These are phyloP conservation scores for Hypselothyrea guttata DNA, from an alignment of 2,888 invertebrate species.

Conservation along the genomic window DNA sequence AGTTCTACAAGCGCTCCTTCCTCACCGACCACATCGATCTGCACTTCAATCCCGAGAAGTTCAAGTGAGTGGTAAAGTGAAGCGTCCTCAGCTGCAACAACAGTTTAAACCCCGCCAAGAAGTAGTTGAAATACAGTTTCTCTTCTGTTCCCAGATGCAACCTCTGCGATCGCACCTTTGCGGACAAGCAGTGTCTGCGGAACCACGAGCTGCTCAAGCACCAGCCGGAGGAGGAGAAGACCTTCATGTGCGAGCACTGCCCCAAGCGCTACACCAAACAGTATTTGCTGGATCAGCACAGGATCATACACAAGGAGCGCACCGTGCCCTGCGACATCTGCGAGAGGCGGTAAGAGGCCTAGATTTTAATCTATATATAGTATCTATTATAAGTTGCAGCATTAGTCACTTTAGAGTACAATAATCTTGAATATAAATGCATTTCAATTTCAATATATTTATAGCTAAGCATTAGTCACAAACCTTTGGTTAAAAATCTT, in stretches of 20 bases:
- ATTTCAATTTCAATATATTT: no score
- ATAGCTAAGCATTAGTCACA: no score
- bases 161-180: constrained; percentile 71
- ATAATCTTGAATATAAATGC: no score
- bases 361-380: background rate
- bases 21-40: constrained; percentile 81
- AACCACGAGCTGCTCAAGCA: constrained; percentile 80
- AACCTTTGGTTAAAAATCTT: no score
- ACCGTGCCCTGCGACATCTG: constrained; percentile 77
- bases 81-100: constrained; percentile 1
- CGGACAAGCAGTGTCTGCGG: constrained; percentile 79
- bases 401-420: no score
- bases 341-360: constrained; percentile 78
- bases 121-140: background rate
- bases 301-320: constrained; percentile 69
- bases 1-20: constrained; percentile 78
- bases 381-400: no score
- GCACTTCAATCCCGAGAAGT: constrained; percentile 80
- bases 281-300: constrained; percentile 80
- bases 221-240: constrained; percentile 79
- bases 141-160: constrained; percentile 54
- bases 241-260: constrained; percentile 79
- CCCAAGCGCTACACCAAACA: constrained; percentile 79
- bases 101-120: accelerated
- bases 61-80: constrained; percentile 74